These are phyloP conservation scores for Noctilio leporinus DNA, from an alignment of 2,113 vertebrate species.

Conservation along the genomic window DNA sequence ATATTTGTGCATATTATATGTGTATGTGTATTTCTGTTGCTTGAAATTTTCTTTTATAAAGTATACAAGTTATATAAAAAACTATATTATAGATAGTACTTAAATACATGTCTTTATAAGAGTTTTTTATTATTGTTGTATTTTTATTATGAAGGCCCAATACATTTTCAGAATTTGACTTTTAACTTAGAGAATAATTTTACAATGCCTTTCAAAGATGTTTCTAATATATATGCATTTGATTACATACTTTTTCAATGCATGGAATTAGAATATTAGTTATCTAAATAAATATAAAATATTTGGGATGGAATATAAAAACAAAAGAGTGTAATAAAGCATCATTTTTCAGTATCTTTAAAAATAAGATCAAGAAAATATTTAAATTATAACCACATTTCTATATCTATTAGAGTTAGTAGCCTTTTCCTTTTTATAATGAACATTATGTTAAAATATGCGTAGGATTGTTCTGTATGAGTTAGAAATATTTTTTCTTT, in stretches of 20 bases:
- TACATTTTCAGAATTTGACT: background rate
- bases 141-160: background rate
- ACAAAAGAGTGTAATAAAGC: background rate
- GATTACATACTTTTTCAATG: background rate
- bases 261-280: background rate
- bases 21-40: background rate
- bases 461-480: background rate
- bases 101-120: background rate
- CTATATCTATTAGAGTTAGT: background rate
- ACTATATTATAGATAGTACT: background rate
- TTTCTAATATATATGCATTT: slow-evolving; percentile 19
- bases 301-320: slow-evolving; percentile 3
- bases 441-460: background rate
- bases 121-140: background rate
- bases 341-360: background rate
- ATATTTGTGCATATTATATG: background rate
- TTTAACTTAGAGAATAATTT: background rate
- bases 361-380: background rate
- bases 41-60: slow-evolving; percentile 7
- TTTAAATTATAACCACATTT: background rate
- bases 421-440: background rate
- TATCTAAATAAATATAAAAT: background rate
- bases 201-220: background rate
- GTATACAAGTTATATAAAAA: background rate
- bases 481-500: background rate